Conservation (phyloP, 2,888 invertebrate genomes). For the Tetragnatha montana region DNA sequence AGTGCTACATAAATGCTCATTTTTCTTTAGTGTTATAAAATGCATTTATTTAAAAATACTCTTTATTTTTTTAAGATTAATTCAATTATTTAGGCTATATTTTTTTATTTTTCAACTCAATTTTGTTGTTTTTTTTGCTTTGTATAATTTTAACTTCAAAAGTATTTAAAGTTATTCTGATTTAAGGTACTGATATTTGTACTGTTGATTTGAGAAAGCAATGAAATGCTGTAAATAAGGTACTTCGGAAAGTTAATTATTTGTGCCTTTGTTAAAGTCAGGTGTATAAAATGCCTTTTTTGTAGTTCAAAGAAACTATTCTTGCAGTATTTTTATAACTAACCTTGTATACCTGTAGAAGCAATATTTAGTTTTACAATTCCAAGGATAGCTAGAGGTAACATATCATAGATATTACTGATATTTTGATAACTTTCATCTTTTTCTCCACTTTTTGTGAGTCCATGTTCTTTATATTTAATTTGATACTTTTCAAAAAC, state of each 20-base stretch:
- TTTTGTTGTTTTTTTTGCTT: no score
- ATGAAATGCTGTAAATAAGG: neutral
- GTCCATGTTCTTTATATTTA: neutral
- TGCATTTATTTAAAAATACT: no score
- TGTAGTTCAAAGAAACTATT: constrained; percentile 14
- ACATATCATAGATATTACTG: constrained; percentile 1
- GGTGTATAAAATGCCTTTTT: constrained; percentile 56
- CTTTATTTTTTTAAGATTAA: no score
- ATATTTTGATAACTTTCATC: constrained; percentile 4
- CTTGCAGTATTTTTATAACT: constrained; percentile 58
- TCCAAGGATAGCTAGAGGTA: neutral
- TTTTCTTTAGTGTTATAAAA: no score
- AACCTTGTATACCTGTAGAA: constrained; percentile 21
- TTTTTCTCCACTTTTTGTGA: neutral
- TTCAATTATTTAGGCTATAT: no score
- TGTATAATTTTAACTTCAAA: no score
- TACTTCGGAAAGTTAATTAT: constrained; percentile 20
- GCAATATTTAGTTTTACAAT: neutral
- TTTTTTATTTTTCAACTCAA: no score
- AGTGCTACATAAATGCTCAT: no score
- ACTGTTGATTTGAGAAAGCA: no score
- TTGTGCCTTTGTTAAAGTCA: constrained; percentile 61
- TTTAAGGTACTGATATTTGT: no score
- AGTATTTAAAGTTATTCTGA: no score
- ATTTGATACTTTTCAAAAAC: neutral